phyloP scores from a whole-genome alignment of 2,113 vertebrate genomes.

The Brachyistius frenatus region DNA sequence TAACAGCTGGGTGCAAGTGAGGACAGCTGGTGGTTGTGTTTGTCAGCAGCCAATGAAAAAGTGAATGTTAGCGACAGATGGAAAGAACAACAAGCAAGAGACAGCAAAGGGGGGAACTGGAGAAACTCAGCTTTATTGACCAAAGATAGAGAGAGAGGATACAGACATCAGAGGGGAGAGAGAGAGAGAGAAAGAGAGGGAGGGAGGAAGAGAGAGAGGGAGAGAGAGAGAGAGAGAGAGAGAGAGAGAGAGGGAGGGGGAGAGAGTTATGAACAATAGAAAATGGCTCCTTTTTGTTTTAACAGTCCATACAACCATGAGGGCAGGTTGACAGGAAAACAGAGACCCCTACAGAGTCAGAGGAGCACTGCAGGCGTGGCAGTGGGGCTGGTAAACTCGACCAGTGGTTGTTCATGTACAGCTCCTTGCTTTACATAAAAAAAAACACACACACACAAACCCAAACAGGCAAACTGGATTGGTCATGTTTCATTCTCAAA shows the following conservation, averaged over 20 bases:
- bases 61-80: slow-evolving; percentile 79
- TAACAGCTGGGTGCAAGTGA: slow-evolving; percentile 66
- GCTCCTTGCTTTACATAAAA: slow-evolving; percentile 50
- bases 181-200: slow-evolving; percentile 20
- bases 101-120: slow-evolving; percentile 77
- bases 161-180: slow-evolving; percentile 69
- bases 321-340: slow-evolving; percentile 66
- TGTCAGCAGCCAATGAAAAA: slow-evolving; percentile 74
- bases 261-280: slow-evolving; percentile 71
- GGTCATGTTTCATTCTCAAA: slow-evolving; percentile 21
- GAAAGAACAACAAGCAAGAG: slow-evolving; percentile 81
- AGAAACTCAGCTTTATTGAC: slow-evolving; percentile 83
- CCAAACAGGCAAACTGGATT: slow-evolving; percentile 37
- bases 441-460: slow-evolving; percentile 35
- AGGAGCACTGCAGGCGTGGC: slow-evolving; percentile 75
- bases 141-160: slow-evolving; percentile 74
- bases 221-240: slow-evolving; percentile 1
- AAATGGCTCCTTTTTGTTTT: slow-evolving; percentile 76
- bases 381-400: slow-evolving; percentile 70
- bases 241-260: slow-evolving; percentile 30
- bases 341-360: slow-evolving; percentile 66
- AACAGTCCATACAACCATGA: slow-evolving; percentile 72
- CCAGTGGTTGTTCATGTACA: slow-evolving; percentile 42
- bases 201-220: slow-evolving; percentile 28
- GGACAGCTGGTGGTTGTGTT: slow-evolving; percentile 50